Evolutionary conservation across 1,140 invertebrate genomes (phyloP), one percentile per base, ranked within the genome.

Genomic region (Maconellicoccus hirsutus): DNA sequence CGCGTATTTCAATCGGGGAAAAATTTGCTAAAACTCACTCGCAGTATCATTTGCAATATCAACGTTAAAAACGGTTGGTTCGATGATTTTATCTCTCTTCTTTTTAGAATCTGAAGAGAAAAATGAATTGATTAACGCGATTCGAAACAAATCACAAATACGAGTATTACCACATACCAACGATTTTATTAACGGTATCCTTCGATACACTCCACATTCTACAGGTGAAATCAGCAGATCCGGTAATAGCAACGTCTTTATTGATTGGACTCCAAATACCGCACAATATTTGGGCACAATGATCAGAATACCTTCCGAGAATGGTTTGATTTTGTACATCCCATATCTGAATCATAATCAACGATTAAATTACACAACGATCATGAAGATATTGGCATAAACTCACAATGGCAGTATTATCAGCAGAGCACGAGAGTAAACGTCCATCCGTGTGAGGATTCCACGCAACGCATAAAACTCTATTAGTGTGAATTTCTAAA

Each of bases 381-480:
- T 61, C 52, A 71, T 27, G 4, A 59, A 59, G 4, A 69, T 69
- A 23, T n/a, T 59, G 21, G 21, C 14, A 52, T 6, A 61, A 52
- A 78, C 76, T 79, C 80, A 91, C 89, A 79, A 86, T 83, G 66
- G 85, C 85, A 59, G 84, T 85, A 16, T 80, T 78, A 78, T 91
- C 89, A 74, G 86, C 86, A 23, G 87, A 87, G 4, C 84, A 84
- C 12, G 89, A 86, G 8, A 87, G 78, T n/a, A 93, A 78, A 42
- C 82, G 79, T 7, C 83, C 86, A 71, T 85, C 86, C 10, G 81
- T 76, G 76, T 90, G 87, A 3, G 88, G 87, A 79, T 83, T 90
- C 91, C 91, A 93, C 2, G 81, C 80, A 10, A 92, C 25, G 16
- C 25, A 4, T 19, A 66, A 66, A 8, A 66, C 22, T 66, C 61